These are phyloP conservation scores for Phragmatobia fuliginosa DNA, from an alignment of 2,888 invertebrate species.

Conservation along the genomic window DNA sequence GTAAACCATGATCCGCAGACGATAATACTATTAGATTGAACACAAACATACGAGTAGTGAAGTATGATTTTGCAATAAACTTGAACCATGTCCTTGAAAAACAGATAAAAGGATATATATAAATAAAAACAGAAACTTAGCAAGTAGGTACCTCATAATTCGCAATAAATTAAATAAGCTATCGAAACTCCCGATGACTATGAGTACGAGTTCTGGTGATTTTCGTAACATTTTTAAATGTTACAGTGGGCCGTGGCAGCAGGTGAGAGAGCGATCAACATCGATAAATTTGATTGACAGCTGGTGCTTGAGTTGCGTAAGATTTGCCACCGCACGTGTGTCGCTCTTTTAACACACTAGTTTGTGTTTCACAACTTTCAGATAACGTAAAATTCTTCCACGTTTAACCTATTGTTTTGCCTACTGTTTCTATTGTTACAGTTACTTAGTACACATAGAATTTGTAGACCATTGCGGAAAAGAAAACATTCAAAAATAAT, in stretches of 20 bases:
- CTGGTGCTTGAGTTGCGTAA: conserved; percentile 56
- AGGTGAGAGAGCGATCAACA: conserved; percentile 62
- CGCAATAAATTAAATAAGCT: neutral
- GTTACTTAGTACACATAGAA: conserved; percentile 2
- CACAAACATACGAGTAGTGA: too few relatives aligned
- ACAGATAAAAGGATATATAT: neutral
- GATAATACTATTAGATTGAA: neutral
- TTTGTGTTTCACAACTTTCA: conserved; percentile 46
- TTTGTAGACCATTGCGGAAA: conserved; percentile 8
- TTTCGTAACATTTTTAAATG: conserved; percentile 51
- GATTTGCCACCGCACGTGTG: conserved; percentile 47
- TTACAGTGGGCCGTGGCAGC: conserved; percentile 60
- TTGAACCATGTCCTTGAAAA: neutral
- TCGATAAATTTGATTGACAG: conserved; percentile 72
- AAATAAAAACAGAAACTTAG: neutral
- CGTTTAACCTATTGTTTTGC: conserved; percentile 41
- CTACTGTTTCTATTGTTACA: conserved; percentile 9
- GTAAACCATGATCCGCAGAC: too few relatives aligned
- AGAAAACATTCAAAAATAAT: conserved; percentile 6
- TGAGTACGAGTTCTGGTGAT: neutral
- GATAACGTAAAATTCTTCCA: conserved; percentile 43
- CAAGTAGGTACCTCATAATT: neutral
- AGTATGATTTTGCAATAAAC: neutral
- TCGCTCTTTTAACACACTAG: conserved; percentile 38
- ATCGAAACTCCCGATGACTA: neutral